Evolutionary conservation across 2,888 invertebrate species (phyloP), one percentile per base, ranked within the genome.

Genomic region (Leptinotarsa juncta): DNA sequence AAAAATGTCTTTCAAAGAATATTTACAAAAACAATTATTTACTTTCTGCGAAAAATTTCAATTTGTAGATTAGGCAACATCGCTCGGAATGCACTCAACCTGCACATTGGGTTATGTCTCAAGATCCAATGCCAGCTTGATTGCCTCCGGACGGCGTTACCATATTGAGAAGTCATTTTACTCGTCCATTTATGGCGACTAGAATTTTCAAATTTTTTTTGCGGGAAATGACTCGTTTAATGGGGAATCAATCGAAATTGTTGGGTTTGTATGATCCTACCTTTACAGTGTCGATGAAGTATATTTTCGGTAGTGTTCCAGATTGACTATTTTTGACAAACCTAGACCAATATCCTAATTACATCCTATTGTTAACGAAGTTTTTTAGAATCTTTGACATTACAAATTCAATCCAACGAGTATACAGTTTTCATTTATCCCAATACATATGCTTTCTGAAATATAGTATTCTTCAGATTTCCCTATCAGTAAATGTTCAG

Each of bases 1-100:
- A 42, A 10, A 42, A 42, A 42, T 42, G 10, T 42, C 10, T 42
- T 42, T 42, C 10, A 32, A 32, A 32, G 7, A 7, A 42, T 10
- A 42, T 42, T 42, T 32, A 32, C 32, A 32, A 32, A 32, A 32
- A 1, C 32, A 32, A 42, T 42, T 0, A 42, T 42, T 0, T 42
- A 42, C 42, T 12, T 23, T 16, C 62, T 3, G 26, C 62, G n/a
- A 18, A 42, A 32, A 26, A 32, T n/a, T 0, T 14, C 3, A 3
- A 5, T n/a, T 42, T 4, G 42, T 55, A 57, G 10, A 16, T 57
- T 55, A 57, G 74, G 67, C 74, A 71, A 71, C 65, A 14, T 18
- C 7, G 74, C 26, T 14, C 14, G 79, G 81, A 81, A 82, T 82
- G 82, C 80, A 81, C 77, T 78, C 80, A 77, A 81, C 80, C 79